Evolutionary conservation across 2,113 vertebrate species (phyloP), one percentile per base, ranked within the genome.

Genomic region (Oophaga pumilio): DNA sequence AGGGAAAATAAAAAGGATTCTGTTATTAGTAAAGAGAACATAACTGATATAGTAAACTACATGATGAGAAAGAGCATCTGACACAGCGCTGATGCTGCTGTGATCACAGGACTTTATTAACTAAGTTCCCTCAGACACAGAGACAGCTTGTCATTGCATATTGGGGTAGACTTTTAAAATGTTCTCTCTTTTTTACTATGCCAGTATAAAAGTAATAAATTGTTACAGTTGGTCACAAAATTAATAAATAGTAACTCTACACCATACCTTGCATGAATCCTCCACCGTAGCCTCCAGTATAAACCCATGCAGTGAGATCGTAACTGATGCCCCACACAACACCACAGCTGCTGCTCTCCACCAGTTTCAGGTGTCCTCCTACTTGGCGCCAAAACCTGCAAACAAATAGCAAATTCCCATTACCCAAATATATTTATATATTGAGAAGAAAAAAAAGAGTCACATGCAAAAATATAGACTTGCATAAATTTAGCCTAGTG

Each of bases 351-450:
- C 96, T 97, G 90, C 96, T 94, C 91, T 99, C 98, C 3, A 99
- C 90, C 82, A 95, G 9, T 1, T 95, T 94, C 60, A 99, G 93
- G 90, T 99, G 98, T 9, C 98, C 98, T 69, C 98, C 98, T 4
- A 99, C 93, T 90, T 99, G 98, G 14, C 95, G 93, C 98, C 98
- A 99, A 90, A 97, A 99, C 97, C 98, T 99, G 92, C 52, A 49
- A 82, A 59, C 15, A 53, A 8, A 20, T 49, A 6, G 53, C 18
- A 74, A 49, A 22, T 43, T 1, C n/a, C 8, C 50, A 4, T 20
- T 62, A 20, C 0, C n/a, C n/a, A 22, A 26, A 68, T 1, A n/a
- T 68, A 68, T 26, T n/a, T 26, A 68, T 12, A n/a, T 26, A 26
- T 68, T 22, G 5, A 62, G 24, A 18, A 49, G 4, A 17, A 71